Conservation (phyloP, 2,113 vertebrate species). For the Egretta garzetta region DNA sequence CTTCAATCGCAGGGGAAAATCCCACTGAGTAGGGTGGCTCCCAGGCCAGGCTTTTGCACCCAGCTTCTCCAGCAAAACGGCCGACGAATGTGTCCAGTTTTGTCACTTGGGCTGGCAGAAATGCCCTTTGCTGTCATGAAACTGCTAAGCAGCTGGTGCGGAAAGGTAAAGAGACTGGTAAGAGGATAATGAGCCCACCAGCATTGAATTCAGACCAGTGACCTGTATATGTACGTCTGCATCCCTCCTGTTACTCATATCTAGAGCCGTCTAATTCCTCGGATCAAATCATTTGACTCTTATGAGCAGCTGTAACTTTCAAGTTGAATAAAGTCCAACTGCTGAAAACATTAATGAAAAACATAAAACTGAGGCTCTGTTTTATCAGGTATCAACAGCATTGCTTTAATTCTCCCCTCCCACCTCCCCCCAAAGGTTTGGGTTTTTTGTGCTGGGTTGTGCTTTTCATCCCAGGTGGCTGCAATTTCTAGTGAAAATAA, state of each 20-base stretch:
- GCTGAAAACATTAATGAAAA: slow-evolving; percentile 32
- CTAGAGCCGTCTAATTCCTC: slow-evolving; percentile 5
- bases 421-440: not conserved
- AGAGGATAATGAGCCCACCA: not conserved
- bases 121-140: not conserved
- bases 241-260: not conserved
- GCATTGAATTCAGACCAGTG: not conserved
- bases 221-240: not conserved
- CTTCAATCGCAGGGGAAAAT: not conserved
- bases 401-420: not conserved
- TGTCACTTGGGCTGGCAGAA: not conserved
- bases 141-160: not conserved
- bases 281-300: not conserved
- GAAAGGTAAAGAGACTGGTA: not conserved
- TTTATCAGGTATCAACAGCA: not conserved
- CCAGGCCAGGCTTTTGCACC: not conserved
- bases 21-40: not conserved
- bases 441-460: not conserved
- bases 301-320: slow-evolving; percentile 15
- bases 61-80: not conserved
- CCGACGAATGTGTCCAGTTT: not conserved
- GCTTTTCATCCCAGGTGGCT: slow-evolving; percentile 45
- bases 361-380: not conserved
- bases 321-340: not conserved
- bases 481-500: slow-evolving; percentile 41